Conservation (phyloP, 1,140 invertebrate species). For the Drosophila bocki region DNA sequence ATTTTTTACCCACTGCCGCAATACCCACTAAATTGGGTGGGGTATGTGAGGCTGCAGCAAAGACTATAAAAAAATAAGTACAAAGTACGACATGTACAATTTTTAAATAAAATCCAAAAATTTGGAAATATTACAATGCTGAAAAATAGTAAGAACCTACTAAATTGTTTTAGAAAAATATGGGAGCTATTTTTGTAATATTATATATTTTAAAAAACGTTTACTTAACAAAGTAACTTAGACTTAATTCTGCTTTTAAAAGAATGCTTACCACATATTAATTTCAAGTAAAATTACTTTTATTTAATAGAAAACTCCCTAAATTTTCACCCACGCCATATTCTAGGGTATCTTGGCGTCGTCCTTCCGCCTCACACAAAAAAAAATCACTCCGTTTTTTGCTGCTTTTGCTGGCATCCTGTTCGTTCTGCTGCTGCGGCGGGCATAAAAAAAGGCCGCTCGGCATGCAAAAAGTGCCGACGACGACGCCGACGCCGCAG, state of each 20-base stretch:
- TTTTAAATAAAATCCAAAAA: background rate
- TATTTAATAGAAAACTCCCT: background rate
- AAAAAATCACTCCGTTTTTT: conserved; percentile 39
- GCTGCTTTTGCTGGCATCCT: conserved; percentile 54
- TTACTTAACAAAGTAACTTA: too few relatives aligned
- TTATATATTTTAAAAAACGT: background rate
- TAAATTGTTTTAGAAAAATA: background rate
- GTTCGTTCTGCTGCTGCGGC: conserved; percentile 68
- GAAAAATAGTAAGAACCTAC: background rate
- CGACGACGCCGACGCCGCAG: conserved; percentile 71
- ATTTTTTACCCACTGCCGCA: conserved; percentile 47
- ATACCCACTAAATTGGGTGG: conserved; percentile 11
- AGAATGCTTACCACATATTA: background rate
- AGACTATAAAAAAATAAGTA: background rate
- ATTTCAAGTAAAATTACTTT: background rate
- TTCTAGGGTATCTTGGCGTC: conserved; percentile 31
- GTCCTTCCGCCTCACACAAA: conserved; percentile 5
- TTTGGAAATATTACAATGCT: too few relatives aligned
- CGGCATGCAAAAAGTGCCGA: conserved; percentile 82
- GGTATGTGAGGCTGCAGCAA: background rate
- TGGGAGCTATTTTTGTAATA: background rate
- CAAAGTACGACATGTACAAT: background rate
- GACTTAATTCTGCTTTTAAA: background rate
- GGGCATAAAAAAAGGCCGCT: conserved; percentile 77
- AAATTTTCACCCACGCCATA: background rate